Percentiles rank a stretch among this genome's conserved stretches.
These are phyloP conservation scores for Callocephalon fimbriatum DNA, from an alignment of 2,113 vertebrate species.

Conservation along the genomic window DNA sequence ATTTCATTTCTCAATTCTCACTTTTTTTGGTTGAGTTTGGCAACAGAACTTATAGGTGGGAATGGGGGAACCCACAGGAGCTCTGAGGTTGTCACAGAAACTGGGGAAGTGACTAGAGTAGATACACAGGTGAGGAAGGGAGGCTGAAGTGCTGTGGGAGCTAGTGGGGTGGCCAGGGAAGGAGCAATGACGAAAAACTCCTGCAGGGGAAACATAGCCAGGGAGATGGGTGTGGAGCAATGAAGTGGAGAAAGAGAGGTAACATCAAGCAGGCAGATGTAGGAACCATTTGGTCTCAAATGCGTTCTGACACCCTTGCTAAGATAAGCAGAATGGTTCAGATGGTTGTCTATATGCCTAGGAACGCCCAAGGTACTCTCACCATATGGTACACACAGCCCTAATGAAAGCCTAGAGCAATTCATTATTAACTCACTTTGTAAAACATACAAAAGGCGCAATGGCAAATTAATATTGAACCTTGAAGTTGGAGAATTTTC, in stretches of 20 bases:
- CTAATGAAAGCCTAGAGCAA: not conserved
- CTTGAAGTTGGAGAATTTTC: not conserved
- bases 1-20: not conserved
- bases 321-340: not conserved
- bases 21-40: not conserved
- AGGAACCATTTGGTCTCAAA: not conserved
- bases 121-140: accelerated
- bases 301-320: not conserved
- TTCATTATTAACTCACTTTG: not conserved
- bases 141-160: not conserved
- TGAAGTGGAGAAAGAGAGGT: not conserved
- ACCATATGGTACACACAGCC: accelerated
- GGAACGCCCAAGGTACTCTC: not conserved
- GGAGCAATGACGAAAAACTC: not conserved
- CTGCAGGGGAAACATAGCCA: not conserved
- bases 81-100: not conserved
- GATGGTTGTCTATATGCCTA: accelerated
- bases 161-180: accelerated
- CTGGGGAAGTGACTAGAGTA: not conserved
- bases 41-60: not conserved
- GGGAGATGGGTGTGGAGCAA: not conserved
- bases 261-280: not conserved
- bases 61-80: not conserved
- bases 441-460: not conserved
- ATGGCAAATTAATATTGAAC: not conserved